phyloP scores from a whole-genome alignment of 1,140 invertebrate species.

The Thrips palmi region DNA sequence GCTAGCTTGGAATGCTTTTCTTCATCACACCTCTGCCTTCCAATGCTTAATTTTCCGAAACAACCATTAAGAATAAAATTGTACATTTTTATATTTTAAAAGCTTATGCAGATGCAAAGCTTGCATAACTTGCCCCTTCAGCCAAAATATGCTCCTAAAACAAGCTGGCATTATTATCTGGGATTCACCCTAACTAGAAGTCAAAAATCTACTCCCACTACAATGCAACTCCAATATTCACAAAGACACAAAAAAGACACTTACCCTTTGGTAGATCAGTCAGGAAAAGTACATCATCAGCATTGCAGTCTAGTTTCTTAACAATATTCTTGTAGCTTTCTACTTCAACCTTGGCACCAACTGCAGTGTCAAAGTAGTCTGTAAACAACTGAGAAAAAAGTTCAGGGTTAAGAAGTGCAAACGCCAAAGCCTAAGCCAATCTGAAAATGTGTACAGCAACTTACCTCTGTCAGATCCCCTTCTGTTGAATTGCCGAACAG shows the following conservation, averaged over 20 bases:
- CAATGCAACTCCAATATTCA: background rate
- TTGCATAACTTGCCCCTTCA: too few relatives aligned
- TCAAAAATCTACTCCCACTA: too few relatives aligned
- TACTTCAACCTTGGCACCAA: constrained; percentile 56
- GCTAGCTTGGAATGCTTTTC: too few relatives aligned
- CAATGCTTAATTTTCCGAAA: too few relatives aligned
- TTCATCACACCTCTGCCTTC: too few relatives aligned
- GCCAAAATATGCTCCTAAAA: too few relatives aligned
- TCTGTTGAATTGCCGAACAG: constrained; percentile 56
- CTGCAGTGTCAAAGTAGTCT: constrained; percentile 71
- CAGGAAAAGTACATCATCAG: constrained; percentile 59
- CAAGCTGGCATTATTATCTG: too few relatives aligned
- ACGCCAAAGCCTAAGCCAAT: background rate
- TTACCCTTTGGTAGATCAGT: constrained; percentile 69
- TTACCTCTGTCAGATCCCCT: constrained; percentile 54
- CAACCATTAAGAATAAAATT: too few relatives aligned
- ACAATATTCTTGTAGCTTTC: constrained; percentile 59
- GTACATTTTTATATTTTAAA: too few relatives aligned
- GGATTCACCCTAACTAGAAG: too few relatives aligned
- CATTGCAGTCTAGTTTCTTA: constrained; percentile 35
- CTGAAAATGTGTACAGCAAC: constrained; percentile 3
- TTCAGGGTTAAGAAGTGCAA: constrained; percentile 1
- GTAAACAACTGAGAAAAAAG: constrained; percentile 38
- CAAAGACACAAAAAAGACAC: background rate
- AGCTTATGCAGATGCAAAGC: too few relatives aligned